Base-by-base conservation (phyloP, 1,140 invertebrate genomes). In the Tetragnatha versicolor region DNA sequence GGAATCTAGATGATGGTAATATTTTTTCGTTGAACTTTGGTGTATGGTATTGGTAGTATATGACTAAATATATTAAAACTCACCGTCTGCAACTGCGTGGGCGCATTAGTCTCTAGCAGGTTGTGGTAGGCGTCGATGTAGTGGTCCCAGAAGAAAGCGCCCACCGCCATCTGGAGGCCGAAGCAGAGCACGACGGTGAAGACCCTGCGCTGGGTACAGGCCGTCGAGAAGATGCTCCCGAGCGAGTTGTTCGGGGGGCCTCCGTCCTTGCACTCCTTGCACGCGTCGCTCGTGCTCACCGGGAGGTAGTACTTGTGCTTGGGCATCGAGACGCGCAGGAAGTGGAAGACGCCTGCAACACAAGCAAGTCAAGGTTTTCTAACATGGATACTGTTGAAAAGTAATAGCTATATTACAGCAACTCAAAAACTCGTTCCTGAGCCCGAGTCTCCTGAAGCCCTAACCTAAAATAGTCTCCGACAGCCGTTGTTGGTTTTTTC, bases 61-160 rank as follows among this genome's bases (percentile, higher is more conserved):
- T n/a, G n/a, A n/a, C n/a, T n/a, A n/a, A n/a, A n/a, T n/a, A n/a
- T 39, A 22, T 12, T 42, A 27, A 45, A 33, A 69, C 76, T 73
- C 79, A 83, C 82, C 45, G 79, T 61, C 70, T 83, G 69, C 10
- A 39, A 20, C 14, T 63, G 17, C 1, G 76, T 31, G 1, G 69
- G 53, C 17, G 68, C 33, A 14, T 55, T 33, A 9, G 72, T 79
- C 83, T 93, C 92, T 12, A 94, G 82, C 72, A 93, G 85, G 79
- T 92, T 89, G 81, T 93, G 92, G 83, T 93, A 94, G 0, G 92
- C 84, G 58, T 90, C 89, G 82, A 94, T 93, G 79, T 93, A 93
- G 12, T 92, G 89, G 87, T 94, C 93, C 93, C 93, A 94, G 3
- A 90, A 90, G 78, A 90, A 86, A 6, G 92, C 93, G 61, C 91